Percentiles rank a stretch among this genome's conserved stretches.
Conservation (phyloP, 2,797 vertebrate genomes). For the Hemibagrus guttatus region DNA sequence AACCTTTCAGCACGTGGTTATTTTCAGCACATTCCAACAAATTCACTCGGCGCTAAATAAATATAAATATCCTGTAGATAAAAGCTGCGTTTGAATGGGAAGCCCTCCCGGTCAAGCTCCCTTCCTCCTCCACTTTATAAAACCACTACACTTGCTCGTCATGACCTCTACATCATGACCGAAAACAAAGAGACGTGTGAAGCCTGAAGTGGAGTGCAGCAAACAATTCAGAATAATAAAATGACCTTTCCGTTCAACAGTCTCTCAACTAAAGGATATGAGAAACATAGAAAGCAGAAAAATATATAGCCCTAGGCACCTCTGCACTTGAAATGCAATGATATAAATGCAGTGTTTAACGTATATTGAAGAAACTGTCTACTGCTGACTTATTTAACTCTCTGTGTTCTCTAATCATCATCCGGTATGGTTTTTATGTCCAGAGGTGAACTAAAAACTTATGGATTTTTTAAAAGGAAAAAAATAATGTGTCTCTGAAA, state of each 20-base stretch:
- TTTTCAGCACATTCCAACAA: slow-evolving; percentile 20
- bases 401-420: slow-evolving; percentile 1
- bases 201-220: slow-evolving; percentile 9
- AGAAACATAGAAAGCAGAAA: not conserved
- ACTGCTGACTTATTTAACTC: not conserved
- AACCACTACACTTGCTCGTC: not conserved
- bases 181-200: slow-evolving; percentile 34
- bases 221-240: not conserved
- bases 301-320: not conserved
- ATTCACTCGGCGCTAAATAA: not conserved
- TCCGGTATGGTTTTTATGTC: not conserved
- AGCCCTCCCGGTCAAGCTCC: not conserved
- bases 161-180: slow-evolving; percentile 27
- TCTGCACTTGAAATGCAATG: not conserved
- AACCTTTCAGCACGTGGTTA: slow-evolving; percentile 35
- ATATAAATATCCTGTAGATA: not conserved
- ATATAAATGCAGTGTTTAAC: not conserved
- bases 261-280: slow-evolving; percentile 5
- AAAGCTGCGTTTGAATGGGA: slow-evolving; percentile 25
- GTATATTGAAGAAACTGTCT: not conserved
- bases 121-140: not conserved
- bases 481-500: not conserved
- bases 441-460: not conserved
- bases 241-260: slow-evolving; percentile 34
- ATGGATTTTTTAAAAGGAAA: not conserved